phyloP scores from a whole-genome alignment of 2,888 invertebrate genomes.

The Norana najaformis region DNA sequence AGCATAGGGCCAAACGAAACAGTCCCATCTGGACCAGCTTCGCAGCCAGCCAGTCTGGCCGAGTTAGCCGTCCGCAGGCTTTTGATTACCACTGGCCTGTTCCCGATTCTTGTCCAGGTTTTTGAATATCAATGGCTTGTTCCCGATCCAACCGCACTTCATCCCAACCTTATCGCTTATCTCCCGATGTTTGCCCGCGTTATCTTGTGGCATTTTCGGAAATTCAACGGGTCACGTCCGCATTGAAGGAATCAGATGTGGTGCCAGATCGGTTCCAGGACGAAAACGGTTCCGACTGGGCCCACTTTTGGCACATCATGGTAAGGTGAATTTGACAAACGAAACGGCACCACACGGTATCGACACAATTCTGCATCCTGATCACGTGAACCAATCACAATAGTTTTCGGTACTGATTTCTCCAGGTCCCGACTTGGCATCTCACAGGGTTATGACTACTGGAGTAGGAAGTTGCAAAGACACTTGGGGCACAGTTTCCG shows the following conservation, averaged over 20 bases:
- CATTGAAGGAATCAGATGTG: neutral
- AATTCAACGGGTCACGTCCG: neutral
- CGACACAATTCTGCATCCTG: neutral
- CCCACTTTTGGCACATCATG: too few species aligned
- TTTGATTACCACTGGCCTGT: neutral
- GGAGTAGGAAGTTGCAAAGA: neutral
- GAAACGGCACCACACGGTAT: too few species aligned
- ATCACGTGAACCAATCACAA: neutral
- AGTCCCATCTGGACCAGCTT: neutral
- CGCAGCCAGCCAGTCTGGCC: neutral
- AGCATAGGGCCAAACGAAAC: neutral
- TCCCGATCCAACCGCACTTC: neutral
- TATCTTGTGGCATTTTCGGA: neutral
- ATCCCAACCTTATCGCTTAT: neutral
- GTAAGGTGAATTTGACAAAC: too few species aligned
- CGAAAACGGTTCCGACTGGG: neutral
- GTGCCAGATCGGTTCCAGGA: neutral
- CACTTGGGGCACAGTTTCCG: neutral
- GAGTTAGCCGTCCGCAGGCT: too few species aligned
- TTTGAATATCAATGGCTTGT: neutral
- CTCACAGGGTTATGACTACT: neutral
- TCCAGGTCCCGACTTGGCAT: neutral
- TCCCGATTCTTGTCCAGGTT: neutral
- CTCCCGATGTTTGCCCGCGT: neutral
- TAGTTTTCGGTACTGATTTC: neutral